Evolutionary conservation across 2,797 vertebrate species (phyloP).

Genomic region (Staurois parvus): DNA sequence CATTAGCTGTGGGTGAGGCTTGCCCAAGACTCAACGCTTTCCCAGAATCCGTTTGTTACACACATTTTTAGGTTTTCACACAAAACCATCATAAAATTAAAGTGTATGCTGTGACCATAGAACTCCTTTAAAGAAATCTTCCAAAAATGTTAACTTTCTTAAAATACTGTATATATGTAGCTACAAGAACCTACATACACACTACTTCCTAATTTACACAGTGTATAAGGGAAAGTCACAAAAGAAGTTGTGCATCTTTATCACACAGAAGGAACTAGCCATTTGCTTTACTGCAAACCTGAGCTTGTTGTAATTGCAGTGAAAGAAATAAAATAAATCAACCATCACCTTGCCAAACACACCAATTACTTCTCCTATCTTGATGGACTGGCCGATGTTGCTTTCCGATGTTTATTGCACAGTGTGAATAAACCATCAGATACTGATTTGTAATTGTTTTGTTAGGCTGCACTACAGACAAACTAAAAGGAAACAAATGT

Average conservation of each 20-base stretch:
- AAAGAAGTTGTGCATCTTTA: not conserved
- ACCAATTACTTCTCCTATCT: constrained; percentile 46
- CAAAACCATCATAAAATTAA: too few relatives aligned
- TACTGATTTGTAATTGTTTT: constrained; percentile 51
- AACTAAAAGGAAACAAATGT: constrained; percentile 53
- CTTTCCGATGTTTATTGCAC: constrained; percentile 21
- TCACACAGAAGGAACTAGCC: not conserved
- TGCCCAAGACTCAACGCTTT: too few relatives aligned
- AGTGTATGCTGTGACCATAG: too few relatives aligned
- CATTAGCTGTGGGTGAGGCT: too few relatives aligned
- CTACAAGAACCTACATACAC: too few relatives aligned
- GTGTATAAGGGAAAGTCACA: too few relatives aligned
- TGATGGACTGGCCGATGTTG: constrained; percentile 20
- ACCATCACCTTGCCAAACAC: constrained; percentile 34
- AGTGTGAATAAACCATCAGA: constrained; percentile 35
- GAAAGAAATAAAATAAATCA: constrained; percentile 45
- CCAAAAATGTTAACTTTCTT: too few relatives aligned
- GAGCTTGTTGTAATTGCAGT: constrained; percentile 27
- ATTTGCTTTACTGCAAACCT: constrained; percentile 7
- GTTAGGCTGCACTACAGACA: constrained; percentile 39
- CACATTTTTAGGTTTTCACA: too few relatives aligned
- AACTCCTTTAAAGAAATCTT: too few relatives aligned
- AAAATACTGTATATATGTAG: too few relatives aligned
- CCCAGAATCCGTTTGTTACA: too few relatives aligned
- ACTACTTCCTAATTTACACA: too few relatives aligned